Conservation (phyloP, 1,140 invertebrate species). For the Drosophila yakuba region DNA sequence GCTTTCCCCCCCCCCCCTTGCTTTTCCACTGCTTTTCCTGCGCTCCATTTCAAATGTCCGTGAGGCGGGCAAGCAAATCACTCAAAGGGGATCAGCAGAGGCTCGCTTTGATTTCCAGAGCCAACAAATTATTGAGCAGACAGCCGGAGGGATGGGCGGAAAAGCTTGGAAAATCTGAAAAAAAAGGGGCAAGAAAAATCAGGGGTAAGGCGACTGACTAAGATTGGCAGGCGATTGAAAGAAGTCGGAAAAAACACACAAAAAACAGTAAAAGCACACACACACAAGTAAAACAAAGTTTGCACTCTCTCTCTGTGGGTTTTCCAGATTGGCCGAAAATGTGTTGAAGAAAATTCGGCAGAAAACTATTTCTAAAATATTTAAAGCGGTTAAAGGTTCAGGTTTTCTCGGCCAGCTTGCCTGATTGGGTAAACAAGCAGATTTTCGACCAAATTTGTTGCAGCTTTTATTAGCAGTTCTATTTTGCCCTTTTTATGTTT, state of each 20-base stretch:
- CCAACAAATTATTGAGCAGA: conserved; percentile 56
- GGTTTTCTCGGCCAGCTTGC: background rate
- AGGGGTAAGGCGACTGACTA: conserved; percentile 11
- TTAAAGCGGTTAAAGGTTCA: conserved; percentile 12
- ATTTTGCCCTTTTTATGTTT: background rate
- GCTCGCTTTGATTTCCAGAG: conserved; percentile 56
- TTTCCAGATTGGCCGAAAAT: conserved; percentile 4
- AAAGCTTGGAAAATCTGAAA: background rate
- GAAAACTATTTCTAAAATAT: conserved; percentile 39
- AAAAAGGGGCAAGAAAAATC: conserved; percentile 8
- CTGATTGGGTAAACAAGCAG: background rate
- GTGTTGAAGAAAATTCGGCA: conserved; percentile 3
- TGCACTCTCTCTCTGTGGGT: background rate
- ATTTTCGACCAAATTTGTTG: background rate
- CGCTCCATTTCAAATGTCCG: conserved; percentile 52
- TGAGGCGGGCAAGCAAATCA: conserved; percentile 59
- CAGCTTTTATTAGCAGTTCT: background rate
- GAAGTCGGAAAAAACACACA: conserved; percentile 19
- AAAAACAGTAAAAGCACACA: conserved; percentile 9
- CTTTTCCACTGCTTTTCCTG: conserved; percentile 3
- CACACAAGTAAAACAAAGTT: conserved; percentile 18
- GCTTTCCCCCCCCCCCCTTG: background rate
- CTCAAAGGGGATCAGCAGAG: conserved; percentile 57
- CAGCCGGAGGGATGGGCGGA: conserved; percentile 2
- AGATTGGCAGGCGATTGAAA: conserved; percentile 33